Conservation (phyloP, 2,113 vertebrate genomes). For the Aramus guarauna region DNA sequence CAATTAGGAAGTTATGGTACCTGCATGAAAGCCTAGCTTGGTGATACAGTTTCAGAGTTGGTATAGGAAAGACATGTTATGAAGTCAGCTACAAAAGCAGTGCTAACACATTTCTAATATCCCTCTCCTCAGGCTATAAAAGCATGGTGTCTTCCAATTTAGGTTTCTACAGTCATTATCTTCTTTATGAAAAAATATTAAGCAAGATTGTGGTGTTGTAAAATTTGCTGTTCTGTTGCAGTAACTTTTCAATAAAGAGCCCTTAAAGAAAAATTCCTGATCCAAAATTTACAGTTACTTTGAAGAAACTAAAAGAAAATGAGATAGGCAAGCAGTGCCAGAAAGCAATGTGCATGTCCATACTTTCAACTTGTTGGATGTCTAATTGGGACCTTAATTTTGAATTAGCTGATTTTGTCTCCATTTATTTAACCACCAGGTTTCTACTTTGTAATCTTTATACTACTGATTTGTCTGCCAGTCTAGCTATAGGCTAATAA, state of each 20-base stretch:
- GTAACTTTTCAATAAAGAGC: background rate
- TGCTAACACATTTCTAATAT: background rate
- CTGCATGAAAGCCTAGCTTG: background rate
- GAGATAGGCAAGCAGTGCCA: background rate
- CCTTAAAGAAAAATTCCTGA: background rate
- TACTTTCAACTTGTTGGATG: background rate
- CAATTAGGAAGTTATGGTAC: background rate
- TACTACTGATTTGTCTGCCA: background rate
- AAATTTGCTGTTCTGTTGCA: background rate
- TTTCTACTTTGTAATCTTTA: background rate
- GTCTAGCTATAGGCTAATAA: background rate
- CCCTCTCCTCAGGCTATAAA: background rate
- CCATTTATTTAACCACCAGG: background rate
- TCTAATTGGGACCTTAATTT: background rate
- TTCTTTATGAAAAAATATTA: background rate
- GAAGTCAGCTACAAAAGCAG: background rate
- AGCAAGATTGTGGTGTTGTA: background rate
- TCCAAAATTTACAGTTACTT: background rate
- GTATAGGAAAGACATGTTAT: background rate
- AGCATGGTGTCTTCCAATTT: background rate
- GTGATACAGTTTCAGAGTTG: background rate
- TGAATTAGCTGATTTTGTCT: background rate
- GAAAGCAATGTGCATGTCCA: background rate
- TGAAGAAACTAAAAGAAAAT: background rate
- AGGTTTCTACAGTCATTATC: background rate